These are phyloP conservation scores for Azorinus chamasolen DNA, from an alignment of 2,888 invertebrate genomes.

Conservation along the genomic window DNA sequence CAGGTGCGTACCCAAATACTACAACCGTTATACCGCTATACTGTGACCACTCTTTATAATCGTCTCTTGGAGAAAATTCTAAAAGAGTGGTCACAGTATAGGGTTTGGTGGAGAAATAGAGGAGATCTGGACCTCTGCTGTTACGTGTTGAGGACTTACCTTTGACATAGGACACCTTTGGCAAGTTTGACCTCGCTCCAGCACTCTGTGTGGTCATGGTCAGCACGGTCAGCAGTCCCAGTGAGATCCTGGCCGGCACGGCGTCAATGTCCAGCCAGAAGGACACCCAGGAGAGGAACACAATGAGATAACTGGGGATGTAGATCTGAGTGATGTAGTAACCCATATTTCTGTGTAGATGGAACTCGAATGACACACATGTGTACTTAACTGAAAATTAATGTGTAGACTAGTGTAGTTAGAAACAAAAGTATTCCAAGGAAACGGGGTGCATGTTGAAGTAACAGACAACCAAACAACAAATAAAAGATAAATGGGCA, in stretches of 20 bases:
- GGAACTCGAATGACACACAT: slow-evolving; percentile 45
- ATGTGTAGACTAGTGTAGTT: too few relatives aligned
- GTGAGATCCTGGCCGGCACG: slow-evolving; percentile 75
- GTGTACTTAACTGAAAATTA: slow-evolving; percentile 43
- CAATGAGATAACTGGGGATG: slow-evolving; percentile 87
- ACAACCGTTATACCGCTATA: too few relatives aligned
- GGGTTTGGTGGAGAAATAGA: too few relatives aligned
- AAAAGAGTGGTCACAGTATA: too few relatives aligned
- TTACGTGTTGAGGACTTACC: slow-evolving; percentile 16
- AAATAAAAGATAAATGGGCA: too few relatives aligned
- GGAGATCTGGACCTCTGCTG: too few relatives aligned
- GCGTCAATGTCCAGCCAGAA: slow-evolving; percentile 86
- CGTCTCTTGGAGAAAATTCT: too few relatives aligned
- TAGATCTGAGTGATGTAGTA: slow-evolving; percentile 89
- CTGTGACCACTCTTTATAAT: too few relatives aligned
- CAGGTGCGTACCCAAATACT: too few relatives aligned
- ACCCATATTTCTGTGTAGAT: slow-evolving; percentile 90
- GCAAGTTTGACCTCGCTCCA: slow-evolving; percentile 74
- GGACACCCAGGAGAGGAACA: slow-evolving; percentile 91
- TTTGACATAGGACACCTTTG: slow-evolving; percentile 78
- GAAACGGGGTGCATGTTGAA: too few relatives aligned
- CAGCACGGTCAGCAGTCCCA: slow-evolving; percentile 76
- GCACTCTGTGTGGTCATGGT: slow-evolving; percentile 82
- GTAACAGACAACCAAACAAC: too few relatives aligned
- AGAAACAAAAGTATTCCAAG: too few relatives aligned